Evolutionary conservation across 1,140 invertebrate genomes (phyloP).

Genomic region (Holotrichia oblita): DNA sequence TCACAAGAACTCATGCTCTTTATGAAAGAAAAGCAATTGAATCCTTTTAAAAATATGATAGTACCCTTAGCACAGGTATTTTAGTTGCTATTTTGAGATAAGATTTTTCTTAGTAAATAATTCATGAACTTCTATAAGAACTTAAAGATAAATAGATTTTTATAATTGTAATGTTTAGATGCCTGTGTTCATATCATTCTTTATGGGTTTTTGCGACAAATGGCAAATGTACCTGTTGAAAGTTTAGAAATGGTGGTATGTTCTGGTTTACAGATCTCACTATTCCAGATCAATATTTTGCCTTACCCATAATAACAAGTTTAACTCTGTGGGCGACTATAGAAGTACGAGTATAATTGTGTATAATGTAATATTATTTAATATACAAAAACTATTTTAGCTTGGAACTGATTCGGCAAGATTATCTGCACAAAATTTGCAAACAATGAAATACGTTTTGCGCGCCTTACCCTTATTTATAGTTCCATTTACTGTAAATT

Average conservation of each 20-base stretch:
- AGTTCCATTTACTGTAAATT: slow-evolving; percentile 87
- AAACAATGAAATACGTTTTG: slow-evolving; percentile 77
- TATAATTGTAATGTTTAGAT: too few species aligned
- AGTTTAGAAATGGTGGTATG: slow-evolving; percentile 88
- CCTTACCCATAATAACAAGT: slow-evolving; percentile 87
- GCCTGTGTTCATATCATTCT: slow-evolving; percentile 92
- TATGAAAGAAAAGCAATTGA: slow-evolving; percentile 84
- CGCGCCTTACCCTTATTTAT: slow-evolving; percentile 81
- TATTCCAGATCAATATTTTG: slow-evolving; percentile 86
- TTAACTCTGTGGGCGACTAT: slow-evolving; percentile 82
- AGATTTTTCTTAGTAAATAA: too few species aligned
- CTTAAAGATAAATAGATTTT: too few species aligned
- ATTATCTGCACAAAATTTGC: slow-evolving; percentile 70
- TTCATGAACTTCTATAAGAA: too few species aligned
- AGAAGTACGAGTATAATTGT: slow-evolving; percentile 70
- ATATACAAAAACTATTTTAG: slow-evolving; percentile 63
- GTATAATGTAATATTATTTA: slow-evolving; percentile 16
- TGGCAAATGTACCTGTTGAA: slow-evolving; percentile 88
- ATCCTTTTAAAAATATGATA: slow-evolving; percentile 83
- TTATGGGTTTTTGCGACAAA: slow-evolving; percentile 82
- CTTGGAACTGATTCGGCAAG: slow-evolving; percentile 81
- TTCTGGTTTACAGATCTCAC: slow-evolving; percentile 95
- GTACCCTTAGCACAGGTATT: slow-evolving; percentile 77
- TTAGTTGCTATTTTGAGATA: too few species aligned
- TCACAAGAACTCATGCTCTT: slow-evolving; percentile 79